Percentiles rank a stretch among this genome's conserved stretches.
Conservation (phyloP, 2,888 invertebrate genomes). For the Phyto melanocephala region DNA sequence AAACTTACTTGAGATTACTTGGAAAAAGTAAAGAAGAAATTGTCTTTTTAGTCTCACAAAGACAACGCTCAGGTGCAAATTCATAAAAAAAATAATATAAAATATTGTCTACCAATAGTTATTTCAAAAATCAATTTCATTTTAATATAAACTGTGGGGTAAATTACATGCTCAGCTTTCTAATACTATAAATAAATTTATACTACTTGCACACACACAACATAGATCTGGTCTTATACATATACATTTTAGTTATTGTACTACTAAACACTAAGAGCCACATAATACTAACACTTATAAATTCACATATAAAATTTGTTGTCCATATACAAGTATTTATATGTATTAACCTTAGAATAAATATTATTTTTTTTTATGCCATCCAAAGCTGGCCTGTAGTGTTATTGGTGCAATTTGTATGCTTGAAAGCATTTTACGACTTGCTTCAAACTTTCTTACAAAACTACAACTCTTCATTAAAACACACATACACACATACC, state of each 20-base stretch:
- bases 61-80: too few species aligned
- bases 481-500: slow-evolving; percentile 3
- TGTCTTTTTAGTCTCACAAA: too few species aligned
- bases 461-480: slow-evolving; percentile 26
- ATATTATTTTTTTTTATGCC: slow-evolving; percentile 19
- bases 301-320: slow-evolving; percentile 14
- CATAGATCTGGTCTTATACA: neutral
- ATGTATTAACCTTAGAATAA: neutral
- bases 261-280: slow-evolving; percentile 30
- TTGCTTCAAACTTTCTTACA: slow-evolving; percentile 65
- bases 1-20: too few species aligned
- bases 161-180: slow-evolving; percentile 31
- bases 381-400: slow-evolving; percentile 67
- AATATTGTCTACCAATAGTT: too few species aligned
- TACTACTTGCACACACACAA: slow-evolving; percentile 20
- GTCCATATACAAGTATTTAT: slow-evolving; percentile 2
- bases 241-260: slow-evolving; percentile 33
- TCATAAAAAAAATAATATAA: too few species aligned
- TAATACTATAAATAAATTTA: slow-evolving; percentile 58
- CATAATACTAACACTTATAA: neutral
- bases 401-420: slow-evolving; percentile 75
- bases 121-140: too few species aligned
- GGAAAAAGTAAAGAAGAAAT: too few species aligned
- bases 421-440: slow-evolving; percentile 77
- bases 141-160: too few species aligned